These are phyloP conservation scores for Chaetura pelagica DNA, from an alignment of 2,113 vertebrate species.

Conservation along the genomic window DNA sequence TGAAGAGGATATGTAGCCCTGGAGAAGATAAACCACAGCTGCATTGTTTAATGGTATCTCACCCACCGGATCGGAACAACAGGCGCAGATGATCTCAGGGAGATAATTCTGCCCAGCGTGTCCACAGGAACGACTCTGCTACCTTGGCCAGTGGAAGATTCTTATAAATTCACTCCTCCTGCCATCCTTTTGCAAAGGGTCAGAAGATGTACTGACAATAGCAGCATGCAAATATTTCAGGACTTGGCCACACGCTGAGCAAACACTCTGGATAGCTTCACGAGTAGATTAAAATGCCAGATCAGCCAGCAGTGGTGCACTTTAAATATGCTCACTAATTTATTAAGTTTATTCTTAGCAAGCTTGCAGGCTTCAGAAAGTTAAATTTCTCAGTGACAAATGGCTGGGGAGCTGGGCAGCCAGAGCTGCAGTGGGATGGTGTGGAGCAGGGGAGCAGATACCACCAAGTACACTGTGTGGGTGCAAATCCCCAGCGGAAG, in stretches of 20 bases:
- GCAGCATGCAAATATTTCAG: slow-evolving; percentile 72
- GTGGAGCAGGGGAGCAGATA: not conserved
- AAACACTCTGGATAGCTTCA: slow-evolving; percentile 77
- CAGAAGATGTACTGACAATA: slow-evolving; percentile 74
- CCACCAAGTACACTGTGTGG: not conserved
- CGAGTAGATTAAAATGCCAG: slow-evolving; percentile 71
- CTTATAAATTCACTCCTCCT: slow-evolving; percentile 72
- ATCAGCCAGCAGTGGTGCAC: slow-evolving; percentile 53
- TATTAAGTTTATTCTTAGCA: slow-evolving; percentile 74
- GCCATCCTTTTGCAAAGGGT: slow-evolving; percentile 67
- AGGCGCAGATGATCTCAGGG: slow-evolving; percentile 43
- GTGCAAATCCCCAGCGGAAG: not conserved
- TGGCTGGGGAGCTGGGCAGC: not conserved
- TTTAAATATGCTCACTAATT: slow-evolving; percentile 69
- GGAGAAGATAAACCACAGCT: slow-evolving; percentile 64
- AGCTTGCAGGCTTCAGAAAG: slow-evolving; percentile 66
- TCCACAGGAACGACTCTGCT: slow-evolving; percentile 8
- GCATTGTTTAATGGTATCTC: slow-evolving; percentile 60
- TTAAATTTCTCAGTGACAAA: slow-evolving; percentile 70
- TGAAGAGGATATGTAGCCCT: slow-evolving; percentile 49
- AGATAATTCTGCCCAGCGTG: slow-evolving; percentile 45
- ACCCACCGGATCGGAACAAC: not conserved
- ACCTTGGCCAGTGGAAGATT: slow-evolving; percentile 70
- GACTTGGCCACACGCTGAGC: slow-evolving; percentile 77
- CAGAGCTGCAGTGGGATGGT: not conserved